A percentile compares a stretch with the other conserved stretches of the same genome.
phyloP scores from a whole-genome alignment of 2,888 invertebrate species.

The Disparrhopalites patrizii region DNA sequence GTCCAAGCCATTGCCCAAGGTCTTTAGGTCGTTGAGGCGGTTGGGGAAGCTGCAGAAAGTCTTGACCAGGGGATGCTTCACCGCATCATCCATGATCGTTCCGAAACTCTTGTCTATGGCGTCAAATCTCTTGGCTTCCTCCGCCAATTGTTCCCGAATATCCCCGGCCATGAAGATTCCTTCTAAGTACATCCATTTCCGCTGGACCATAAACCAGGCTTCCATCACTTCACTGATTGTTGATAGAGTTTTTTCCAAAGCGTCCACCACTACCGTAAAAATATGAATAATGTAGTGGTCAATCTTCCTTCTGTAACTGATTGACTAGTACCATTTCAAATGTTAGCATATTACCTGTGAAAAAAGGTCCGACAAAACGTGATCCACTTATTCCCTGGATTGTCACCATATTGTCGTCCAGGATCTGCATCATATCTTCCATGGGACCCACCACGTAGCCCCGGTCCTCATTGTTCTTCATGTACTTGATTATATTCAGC shows the following conservation, averaged over 20 bases:
- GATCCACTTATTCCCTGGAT: constrained; percentile 87
- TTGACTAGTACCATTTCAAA: background rate
- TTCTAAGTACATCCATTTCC: constrained; percentile 88
- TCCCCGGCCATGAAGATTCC: constrained; percentile 89
- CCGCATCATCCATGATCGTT: constrained; percentile 80
- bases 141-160: constrained; percentile 78
- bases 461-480: constrained; percentile 66
- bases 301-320: background rate
- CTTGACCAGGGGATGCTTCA: constrained; percentile 72
- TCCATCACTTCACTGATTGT: constrained; percentile 80
- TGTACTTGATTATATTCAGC: constrained; percentile 53
- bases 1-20: constrained; percentile 70
- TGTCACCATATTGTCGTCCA: constrained; percentile 87
- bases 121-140: constrained; percentile 86
- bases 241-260: constrained; percentile 77
- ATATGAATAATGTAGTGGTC: background rate
- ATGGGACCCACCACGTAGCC: constrained; percentile 75
- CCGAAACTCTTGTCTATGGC: constrained; percentile 77
- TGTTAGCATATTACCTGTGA: constrained; percentile 16
- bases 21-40: constrained; percentile 69
- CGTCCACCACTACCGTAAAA: constrained; percentile 69
- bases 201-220: constrained; percentile 79
- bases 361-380: constrained; percentile 83
- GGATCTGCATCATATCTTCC: constrained; percentile 72
- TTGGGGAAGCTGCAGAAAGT: constrained; percentile 72